Conservation (phyloP, 1,140 invertebrate genomes). For the Drosophila biarmipes region DNA sequence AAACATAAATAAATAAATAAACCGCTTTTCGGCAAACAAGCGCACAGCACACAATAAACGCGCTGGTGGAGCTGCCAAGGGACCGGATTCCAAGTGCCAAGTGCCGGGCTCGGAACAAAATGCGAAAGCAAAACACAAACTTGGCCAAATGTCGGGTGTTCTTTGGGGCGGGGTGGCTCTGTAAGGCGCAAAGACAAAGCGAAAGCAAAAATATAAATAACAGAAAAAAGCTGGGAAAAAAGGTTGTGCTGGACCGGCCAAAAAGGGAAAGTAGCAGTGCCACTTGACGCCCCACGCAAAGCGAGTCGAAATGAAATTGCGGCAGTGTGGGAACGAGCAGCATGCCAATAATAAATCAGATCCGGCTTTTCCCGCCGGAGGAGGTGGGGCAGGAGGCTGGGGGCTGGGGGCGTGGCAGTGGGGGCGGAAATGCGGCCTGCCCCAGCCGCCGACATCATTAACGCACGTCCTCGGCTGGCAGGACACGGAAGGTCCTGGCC, state of each 20-base stretch:
- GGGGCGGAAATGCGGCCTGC: constrained; percentile 42
- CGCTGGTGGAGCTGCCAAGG: constrained; percentile 36
- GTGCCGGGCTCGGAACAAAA: constrained; percentile 37
- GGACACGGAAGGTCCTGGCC: constrained; percentile 7
- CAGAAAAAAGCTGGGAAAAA: constrained; percentile 7
- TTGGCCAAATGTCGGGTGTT: constrained; percentile 27
- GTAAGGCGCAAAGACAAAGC: constrained; percentile 63
- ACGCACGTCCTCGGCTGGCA: constrained; percentile 34
- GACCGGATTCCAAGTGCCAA: constrained; percentile 63
- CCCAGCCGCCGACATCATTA: constrained; percentile 56
- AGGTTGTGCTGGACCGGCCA: constrained; percentile 37
- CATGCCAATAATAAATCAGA: constrained; percentile 61
- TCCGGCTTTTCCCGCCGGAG: constrained; percentile 15
- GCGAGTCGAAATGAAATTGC: constrained; percentile 48
- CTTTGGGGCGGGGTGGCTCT: constrained; percentile 1
- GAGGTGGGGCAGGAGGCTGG: not conserved
- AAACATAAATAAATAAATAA: constrained; percentile 78
- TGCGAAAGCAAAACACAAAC: constrained; percentile 53
- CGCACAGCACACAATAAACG: constrained; percentile 42
- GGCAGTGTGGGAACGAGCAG: constrained; percentile 46
- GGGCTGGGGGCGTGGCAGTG: not conserved
- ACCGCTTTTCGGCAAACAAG: constrained; percentile 67
- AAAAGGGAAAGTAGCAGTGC: constrained; percentile 64
- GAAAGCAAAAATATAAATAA: constrained; percentile 70
- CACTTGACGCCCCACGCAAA: constrained; percentile 39